These are phyloP conservation scores for Smithornis capensis DNA, from an alignment of 2,113 vertebrate genomes.

Conservation along the genomic window DNA sequence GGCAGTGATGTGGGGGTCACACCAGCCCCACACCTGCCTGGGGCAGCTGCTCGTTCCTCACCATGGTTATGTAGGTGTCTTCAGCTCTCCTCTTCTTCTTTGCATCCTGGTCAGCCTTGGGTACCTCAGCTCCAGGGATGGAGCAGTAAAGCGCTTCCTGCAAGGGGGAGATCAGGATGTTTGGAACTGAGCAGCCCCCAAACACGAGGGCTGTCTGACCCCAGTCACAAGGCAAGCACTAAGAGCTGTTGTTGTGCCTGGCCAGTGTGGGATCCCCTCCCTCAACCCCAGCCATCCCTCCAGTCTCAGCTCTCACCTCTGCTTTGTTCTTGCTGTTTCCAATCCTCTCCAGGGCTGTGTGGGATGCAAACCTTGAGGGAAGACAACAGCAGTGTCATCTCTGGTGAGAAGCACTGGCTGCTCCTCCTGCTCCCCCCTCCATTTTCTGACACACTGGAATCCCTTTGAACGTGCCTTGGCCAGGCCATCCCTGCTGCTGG, in stretches of 20 bases:
- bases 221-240: rapidly evolving
- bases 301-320: conserved; percentile 26
- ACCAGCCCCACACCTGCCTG: rapidly evolving
- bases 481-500: neutral
- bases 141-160: conserved; percentile 55
- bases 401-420: rapidly evolving
- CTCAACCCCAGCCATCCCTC: neutral
- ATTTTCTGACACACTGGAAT: neutral
- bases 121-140: neutral
- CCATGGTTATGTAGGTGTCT: conserved; percentile 74
- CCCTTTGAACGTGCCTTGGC: rapidly evolving
- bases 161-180: rapidly evolving
- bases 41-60: conserved; percentile 4
- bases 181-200: neutral
- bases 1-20: neutral
- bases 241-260: rapidly evolving
- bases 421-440: neutral
- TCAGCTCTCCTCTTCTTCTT: conserved; percentile 39
- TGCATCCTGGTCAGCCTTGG: neutral
- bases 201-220: rapidly evolving
- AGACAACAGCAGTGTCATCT: neutral
- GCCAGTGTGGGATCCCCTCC: neutral
- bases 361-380: neutral
- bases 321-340: neutral
- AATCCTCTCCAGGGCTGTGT: neutral